A percentile compares a stretch with the other conserved stretches of the same genome.
Evolutionary conservation across 2,888 invertebrate species (phyloP).

Genomic region (Caenorhabditis sinica): DNA sequence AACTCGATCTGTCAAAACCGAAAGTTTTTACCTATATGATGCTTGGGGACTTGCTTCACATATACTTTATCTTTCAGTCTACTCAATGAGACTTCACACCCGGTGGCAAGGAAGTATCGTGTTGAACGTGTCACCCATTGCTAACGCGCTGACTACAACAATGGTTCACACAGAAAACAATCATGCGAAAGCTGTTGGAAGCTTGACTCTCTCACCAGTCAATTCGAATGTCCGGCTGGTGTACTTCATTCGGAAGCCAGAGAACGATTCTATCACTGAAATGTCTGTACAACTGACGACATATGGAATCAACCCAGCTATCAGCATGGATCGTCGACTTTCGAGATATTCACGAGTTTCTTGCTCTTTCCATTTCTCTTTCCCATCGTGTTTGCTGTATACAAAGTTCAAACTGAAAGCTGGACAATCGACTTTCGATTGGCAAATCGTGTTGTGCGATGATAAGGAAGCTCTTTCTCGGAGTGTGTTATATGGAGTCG

Average conservation of each 20-base stretch:
- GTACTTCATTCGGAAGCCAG: slow-evolving; percentile 75
- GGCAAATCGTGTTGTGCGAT: slow-evolving; percentile 82
- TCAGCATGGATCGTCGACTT: slow-evolving; percentile 77
- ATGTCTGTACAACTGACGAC: slow-evolving; percentile 66
- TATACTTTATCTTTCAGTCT: slow-evolving; percentile 68
- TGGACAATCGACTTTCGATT: slow-evolving; percentile 78
- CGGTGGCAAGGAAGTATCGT: slow-evolving; percentile 80
- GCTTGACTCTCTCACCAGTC: slow-evolving; percentile 80
- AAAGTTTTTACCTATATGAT: too few species aligned
- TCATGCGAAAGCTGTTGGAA: slow-evolving; percentile 80
- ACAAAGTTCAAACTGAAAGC: slow-evolving; percentile 80
- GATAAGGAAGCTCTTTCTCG: slow-evolving; percentile 77
- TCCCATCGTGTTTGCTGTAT: slow-evolving; percentile 77
- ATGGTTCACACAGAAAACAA: slow-evolving; percentile 81
- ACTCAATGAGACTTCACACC: slow-evolving; percentile 76
- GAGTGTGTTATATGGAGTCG: slow-evolving; percentile 80
- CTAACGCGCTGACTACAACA: slow-evolving; percentile 77
- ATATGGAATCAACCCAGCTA: slow-evolving; percentile 72
- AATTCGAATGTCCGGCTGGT: slow-evolving; percentile 77
- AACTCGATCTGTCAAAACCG: too few species aligned
- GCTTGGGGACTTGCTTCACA: too few species aligned
- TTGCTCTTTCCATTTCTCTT: slow-evolving; percentile 75
- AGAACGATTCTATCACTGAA: slow-evolving; percentile 75
- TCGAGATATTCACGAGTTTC: slow-evolving; percentile 79
- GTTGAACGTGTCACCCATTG: slow-evolving; percentile 68